phyloP scores from a whole-genome alignment of 2,888 invertebrate species.

The Hirtodrosophila trivittata region DNA sequence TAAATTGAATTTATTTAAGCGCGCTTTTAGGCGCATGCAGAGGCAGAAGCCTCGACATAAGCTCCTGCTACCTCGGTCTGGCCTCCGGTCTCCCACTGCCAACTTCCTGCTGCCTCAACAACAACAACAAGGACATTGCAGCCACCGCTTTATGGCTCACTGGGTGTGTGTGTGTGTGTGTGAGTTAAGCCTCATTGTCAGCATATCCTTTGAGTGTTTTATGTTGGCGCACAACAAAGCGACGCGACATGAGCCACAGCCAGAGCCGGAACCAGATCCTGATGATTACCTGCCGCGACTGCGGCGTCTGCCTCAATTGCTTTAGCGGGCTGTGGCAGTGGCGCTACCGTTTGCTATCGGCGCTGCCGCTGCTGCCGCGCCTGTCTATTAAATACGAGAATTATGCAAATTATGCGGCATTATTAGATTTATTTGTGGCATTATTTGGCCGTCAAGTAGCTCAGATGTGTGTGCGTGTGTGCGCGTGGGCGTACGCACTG shows the following conservation, averaged over 20 bases:
- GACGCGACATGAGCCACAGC: conserved; percentile 24
- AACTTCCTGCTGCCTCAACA: conserved; percentile 4
- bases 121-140: conserved; percentile 16
- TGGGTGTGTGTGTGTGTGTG: conserved; percentile 32
- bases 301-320: conserved; percentile 27
- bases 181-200: conserved; percentile 75
- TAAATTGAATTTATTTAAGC: conserved; percentile 81
- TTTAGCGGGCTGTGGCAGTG: not conserved
- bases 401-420: conserved; percentile 79
- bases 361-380: conserved; percentile 4
- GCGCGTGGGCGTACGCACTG: conserved; percentile 19
- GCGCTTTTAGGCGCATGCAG: conserved; percentile 74
- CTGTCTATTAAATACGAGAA: conserved; percentile 77
- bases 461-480: conserved; percentile 23
- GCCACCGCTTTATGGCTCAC: conserved; percentile 30
- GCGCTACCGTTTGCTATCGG: not conserved
- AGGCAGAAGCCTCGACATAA: conserved; percentile 51
- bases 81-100: not conserved
- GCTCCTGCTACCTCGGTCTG: conserved; percentile 37
- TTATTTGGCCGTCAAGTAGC: conserved; percentile 58
- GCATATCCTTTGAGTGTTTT: conserved; percentile 79
- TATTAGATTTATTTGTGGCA: conserved; percentile 77
- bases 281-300: conserved; percentile 52
- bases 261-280: conserved; percentile 25
- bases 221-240: conserved; percentile 51